Conservation (phyloP, 2,888 invertebrate species). For the Mesoligia furuncula region DNA sequence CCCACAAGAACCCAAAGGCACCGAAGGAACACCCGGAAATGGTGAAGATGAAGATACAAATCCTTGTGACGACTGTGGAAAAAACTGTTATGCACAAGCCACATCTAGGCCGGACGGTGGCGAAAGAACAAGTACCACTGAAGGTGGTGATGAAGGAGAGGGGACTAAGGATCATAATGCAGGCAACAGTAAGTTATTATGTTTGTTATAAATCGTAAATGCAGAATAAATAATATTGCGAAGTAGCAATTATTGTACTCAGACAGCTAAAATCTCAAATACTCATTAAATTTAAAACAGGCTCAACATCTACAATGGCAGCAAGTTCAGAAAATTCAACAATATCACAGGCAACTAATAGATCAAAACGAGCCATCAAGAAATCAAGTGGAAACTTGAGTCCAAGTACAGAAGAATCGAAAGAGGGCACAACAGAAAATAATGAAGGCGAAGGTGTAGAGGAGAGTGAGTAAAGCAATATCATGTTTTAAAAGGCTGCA, state of each 20-base stretch:
- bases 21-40: neutral
- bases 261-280: neutral
- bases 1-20: neutral
- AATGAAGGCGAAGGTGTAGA: neutral
- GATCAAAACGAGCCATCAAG: neutral
- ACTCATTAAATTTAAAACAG: neutral
- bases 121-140: conserved; percentile 12
- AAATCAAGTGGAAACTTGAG: neutral
- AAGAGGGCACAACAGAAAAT: neutral
- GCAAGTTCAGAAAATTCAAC: neutral
- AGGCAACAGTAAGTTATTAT: neutral
- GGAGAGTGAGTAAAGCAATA: neutral
- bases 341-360: neutral
- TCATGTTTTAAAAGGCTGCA: neutral
- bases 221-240: neutral
- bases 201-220: neutral
- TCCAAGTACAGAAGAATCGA: neutral
- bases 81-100: conserved; percentile 6
- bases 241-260: neutral
- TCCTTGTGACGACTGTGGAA: conserved; percentile 24
- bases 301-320: neutral
- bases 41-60: conserved; percentile 2
- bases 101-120: neutral
- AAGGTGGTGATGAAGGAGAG: neutral
- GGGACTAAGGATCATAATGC: too few relatives aligned